Evolutionary conservation across 2,888 invertebrate genomes (phyloP), one percentile per base, ranked within the genome.

Genomic region (Emesis furor): DNA sequence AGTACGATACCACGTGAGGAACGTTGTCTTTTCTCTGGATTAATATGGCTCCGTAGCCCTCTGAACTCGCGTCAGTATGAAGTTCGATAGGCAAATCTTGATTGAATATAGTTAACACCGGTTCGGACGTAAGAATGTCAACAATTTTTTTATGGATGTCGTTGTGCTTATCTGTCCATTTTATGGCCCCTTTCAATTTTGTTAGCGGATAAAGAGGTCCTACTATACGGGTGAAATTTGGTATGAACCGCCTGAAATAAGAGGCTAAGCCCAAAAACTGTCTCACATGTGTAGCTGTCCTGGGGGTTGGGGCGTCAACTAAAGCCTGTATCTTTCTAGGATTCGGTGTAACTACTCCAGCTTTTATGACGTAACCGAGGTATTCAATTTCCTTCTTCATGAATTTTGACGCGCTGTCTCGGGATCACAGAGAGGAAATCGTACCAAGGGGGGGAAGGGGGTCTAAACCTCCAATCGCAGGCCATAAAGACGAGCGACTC

Each of bases 31-130:
- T 35, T 14, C 8, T 75, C 65, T 81, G 81, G 12, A 81, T 35
- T 3, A 90, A 76, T 0, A 90, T 83, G 0, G 89, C 89, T 0
- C 90, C 90, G 37, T 88, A 90, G 2, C 90, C 90, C 0, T 84
- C 82, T 1, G 86, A 59, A 14, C 90, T 90, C 0, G 91, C 91
- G 37, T 90, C 90, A 0, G 87, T 87, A 14, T 90, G 88, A 0
- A 90, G 32, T 35, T 89, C 89, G 0, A 87, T 67, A 0, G 89
- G 86, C 0, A 73, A 10, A 0, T 86, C 77, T 0, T 84, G 90
- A 30, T 90, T 77, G 55, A 88, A 89, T 1, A 91, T 87, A 0
- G 85, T 86, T 0, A 91, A 51, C 0, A 89, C 89, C 0, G 90
- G 90, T 10, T 80, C 79, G 0, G 84, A 79, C 0, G 89, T 88